These are phyloP conservation scores for Setipinna tenuifilis DNA, from an alignment of 2,797 vertebrate species.

Conservation along the genomic window DNA sequence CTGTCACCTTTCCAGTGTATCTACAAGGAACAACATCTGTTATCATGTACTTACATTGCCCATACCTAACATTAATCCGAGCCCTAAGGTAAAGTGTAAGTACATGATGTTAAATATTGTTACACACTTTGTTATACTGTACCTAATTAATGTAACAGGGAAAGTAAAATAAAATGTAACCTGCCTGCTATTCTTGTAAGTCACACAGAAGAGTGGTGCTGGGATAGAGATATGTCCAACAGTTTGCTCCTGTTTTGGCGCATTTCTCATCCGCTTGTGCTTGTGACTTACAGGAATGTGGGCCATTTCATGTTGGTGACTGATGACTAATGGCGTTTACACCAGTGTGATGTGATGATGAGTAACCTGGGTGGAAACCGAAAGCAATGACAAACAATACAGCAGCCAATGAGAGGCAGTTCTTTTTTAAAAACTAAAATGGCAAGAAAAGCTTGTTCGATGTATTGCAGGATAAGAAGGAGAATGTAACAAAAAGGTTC, in stretches of 20 bases:
- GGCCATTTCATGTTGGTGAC: background rate
- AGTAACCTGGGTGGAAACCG: background rate
- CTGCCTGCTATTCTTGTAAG: too few relatives aligned
- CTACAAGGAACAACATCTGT: too few relatives aligned
- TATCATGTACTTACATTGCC: too few relatives aligned
- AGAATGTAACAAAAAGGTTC: background rate
- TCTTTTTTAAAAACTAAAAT: background rate
- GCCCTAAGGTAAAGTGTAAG: too few relatives aligned
- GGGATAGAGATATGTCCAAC: background rate
- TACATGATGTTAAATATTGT: too few relatives aligned
- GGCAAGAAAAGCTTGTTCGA: background rate
- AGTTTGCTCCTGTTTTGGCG: background rate
- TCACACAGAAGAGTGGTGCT: background rate
- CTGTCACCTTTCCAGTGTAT: too few relatives aligned
- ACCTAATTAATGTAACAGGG: too few relatives aligned
- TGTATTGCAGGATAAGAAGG: background rate
- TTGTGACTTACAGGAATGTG: background rate
- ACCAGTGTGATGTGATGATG: background rate
- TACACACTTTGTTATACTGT: too few relatives aligned
- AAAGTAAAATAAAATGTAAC: too few relatives aligned
- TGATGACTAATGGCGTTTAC: background rate
- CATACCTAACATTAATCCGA: too few relatives aligned
- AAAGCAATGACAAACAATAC: background rate
- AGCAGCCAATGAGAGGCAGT: background rate
- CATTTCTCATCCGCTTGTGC: too few relatives aligned